Conservation (phyloP, 2,888 invertebrate species). For the Sphinx pinastri region DNA sequence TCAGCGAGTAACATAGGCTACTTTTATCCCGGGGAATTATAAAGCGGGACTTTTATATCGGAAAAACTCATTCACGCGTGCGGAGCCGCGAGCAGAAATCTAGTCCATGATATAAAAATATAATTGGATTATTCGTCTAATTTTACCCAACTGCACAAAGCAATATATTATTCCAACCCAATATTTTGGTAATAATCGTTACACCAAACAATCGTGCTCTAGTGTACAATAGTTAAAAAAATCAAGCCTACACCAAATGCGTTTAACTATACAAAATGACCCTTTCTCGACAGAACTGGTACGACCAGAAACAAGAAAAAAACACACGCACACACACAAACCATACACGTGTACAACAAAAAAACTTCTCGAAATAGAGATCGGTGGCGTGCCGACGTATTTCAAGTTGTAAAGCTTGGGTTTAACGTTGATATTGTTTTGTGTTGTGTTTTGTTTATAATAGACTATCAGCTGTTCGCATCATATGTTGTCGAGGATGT, state of each 20-base stretch:
- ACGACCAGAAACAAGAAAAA: constrained; percentile 41
- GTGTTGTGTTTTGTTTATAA: constrained; percentile 8
- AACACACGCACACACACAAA: constrained; percentile 37
- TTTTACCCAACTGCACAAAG: too few relatives aligned
- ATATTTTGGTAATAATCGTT: background rate
- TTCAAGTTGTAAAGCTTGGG: background rate
- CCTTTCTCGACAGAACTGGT: constrained; percentile 47
- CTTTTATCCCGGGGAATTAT: too few relatives aligned
- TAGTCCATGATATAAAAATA: too few relatives aligned
- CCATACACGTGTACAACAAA: constrained; percentile 45
- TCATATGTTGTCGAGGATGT: constrained; percentile 16
- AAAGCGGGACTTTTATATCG: too few relatives aligned
- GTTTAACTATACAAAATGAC: constrained; percentile 56
- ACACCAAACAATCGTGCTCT: constrained; percentile 5
- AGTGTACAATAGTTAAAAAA: constrained; percentile 47
- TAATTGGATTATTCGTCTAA: too few relatives aligned
- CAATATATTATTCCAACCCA: background rate
- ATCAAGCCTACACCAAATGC: constrained; percentile 42
- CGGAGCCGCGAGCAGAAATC: too few relatives aligned
- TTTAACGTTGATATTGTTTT: background rate
- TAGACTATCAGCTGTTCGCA: constrained; percentile 18
- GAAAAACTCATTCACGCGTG: too few relatives aligned
- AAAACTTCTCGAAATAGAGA: constrained; percentile 35
- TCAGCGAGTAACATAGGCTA: too few relatives aligned
- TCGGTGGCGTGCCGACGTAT: background rate